These are phyloP conservation scores for Gortyna flavago DNA, from an alignment of 2,888 invertebrate genomes.

Conservation along the genomic window DNA sequence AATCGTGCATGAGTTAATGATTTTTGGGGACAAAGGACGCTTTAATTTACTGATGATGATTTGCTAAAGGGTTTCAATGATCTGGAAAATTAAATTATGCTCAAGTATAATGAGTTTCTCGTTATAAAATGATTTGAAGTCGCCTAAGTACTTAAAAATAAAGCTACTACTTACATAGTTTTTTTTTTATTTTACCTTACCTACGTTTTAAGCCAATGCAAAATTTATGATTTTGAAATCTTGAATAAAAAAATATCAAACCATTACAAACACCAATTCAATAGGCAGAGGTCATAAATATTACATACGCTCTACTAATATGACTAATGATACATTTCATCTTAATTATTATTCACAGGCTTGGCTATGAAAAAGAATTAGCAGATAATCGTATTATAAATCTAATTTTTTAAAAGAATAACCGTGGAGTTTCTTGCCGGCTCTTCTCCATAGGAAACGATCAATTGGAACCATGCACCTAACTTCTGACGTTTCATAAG, in stretches of 20 bases:
- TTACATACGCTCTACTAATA: neutral
- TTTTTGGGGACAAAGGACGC: conserved; percentile 16
- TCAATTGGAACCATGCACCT: too few species aligned
- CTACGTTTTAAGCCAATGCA: neutral
- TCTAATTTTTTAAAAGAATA: too few species aligned
- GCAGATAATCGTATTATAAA: neutral
- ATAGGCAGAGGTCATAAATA: neutral
- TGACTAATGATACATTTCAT: neutral
- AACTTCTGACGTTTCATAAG: too few species aligned
- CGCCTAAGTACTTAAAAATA: neutral
- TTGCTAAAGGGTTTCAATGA: neutral
- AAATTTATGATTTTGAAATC: neutral
- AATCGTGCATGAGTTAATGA: conserved; percentile 30
- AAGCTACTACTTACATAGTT: neutral
- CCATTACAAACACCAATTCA: neutral
- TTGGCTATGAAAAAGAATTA: neutral
- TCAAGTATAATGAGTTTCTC: neutral
- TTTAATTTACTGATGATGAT: conserved; percentile 28
- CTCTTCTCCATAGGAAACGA: too few species aligned
- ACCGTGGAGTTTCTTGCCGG: too few species aligned
- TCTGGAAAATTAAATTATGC: neutral
- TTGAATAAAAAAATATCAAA: neutral
- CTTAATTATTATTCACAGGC: neutral
- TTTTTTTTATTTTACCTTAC: too few species aligned
- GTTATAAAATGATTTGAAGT: neutral